Conservation (phyloP, 1,140 invertebrate genomes). For the Telenomus remus region DNA sequence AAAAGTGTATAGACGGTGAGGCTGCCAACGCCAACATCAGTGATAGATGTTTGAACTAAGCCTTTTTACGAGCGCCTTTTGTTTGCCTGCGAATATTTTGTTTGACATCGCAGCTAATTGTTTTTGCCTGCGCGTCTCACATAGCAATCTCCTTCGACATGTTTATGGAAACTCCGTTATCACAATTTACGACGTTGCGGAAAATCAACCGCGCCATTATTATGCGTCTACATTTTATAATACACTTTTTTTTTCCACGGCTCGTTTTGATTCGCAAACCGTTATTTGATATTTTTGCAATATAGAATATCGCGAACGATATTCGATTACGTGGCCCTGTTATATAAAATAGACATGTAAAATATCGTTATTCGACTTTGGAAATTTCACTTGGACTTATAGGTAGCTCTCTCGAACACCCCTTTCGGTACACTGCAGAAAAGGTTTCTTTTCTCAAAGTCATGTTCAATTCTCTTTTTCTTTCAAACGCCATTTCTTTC, state of each 20-base stretch:
- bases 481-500: not conserved
- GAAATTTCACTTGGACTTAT: conserved; percentile 16
- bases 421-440: too few species aligned
- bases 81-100: conserved; percentile 2
- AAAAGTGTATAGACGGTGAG: conserved; percentile 29
- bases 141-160: conserved; percentile 1
- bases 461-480: not conserved
- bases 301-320: conserved; percentile 25
- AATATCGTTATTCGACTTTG: conserved; percentile 22
- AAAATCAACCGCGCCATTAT: too few species aligned
- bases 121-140: conserved; percentile 18
- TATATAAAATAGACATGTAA: conserved; percentile 24
- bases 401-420: conserved; percentile 2
- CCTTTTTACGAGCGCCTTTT: conserved; percentile 21
- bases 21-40: not conserved
- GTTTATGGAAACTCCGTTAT: not conserved
- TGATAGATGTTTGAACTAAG: conserved; percentile 41
- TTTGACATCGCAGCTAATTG: conserved; percentile 32
- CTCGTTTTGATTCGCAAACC: conserved; percentile 24
- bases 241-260: not conserved
- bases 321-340: conserved; percentile 22
- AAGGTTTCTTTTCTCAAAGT: too few species aligned
- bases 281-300: conserved; percentile 22
- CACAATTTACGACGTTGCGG: not conserved
- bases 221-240: too few species aligned